These are phyloP conservation scores for Lasius fuliginosus DNA, from an alignment of 2,888 invertebrate genomes.

Conservation along the genomic window DNA sequence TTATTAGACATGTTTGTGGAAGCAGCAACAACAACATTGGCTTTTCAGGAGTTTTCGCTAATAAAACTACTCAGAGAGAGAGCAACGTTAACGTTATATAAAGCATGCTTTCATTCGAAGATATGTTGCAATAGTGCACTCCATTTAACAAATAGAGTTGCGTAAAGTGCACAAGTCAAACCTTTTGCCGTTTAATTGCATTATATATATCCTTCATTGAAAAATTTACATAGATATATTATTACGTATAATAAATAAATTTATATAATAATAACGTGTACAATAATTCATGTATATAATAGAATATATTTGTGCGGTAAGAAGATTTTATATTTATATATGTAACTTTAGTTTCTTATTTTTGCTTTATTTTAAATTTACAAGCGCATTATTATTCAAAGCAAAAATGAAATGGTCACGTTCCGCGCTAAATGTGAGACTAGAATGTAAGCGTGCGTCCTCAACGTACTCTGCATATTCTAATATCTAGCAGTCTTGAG, in stretches of 20 bases:
- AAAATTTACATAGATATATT: background rate
- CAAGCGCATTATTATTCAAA: conserved; percentile 14
- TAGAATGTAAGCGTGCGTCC: background rate
- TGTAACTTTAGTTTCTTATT: background rate
- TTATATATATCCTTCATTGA: background rate
- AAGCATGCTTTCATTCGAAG: conserved; percentile 32
- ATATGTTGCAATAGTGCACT: conserved; percentile 33
- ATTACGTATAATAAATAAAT: background rate
- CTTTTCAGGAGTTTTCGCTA: conserved; percentile 45
- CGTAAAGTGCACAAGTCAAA: background rate
- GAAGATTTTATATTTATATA: background rate
- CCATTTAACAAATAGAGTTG: conserved; percentile 34
- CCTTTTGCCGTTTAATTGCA: background rate
- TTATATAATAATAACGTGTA: no score
- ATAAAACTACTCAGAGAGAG: conserved; percentile 42
- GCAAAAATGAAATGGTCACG: conserved; percentile 26
- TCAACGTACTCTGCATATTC: conserved; percentile 16
- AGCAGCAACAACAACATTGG: conserved; percentile 45
- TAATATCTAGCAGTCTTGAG: background rate
- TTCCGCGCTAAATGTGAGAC: conserved; percentile 22
- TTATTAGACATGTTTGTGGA: conserved; percentile 44
- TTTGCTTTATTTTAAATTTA: conserved; percentile 6
- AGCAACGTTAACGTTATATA: conserved; percentile 20
- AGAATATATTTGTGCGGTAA: background rate
- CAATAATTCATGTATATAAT: background rate